Evolutionary conservation across 1,140 invertebrate species (phyloP).

Genomic region (Phthorimaea operculella): DNA sequence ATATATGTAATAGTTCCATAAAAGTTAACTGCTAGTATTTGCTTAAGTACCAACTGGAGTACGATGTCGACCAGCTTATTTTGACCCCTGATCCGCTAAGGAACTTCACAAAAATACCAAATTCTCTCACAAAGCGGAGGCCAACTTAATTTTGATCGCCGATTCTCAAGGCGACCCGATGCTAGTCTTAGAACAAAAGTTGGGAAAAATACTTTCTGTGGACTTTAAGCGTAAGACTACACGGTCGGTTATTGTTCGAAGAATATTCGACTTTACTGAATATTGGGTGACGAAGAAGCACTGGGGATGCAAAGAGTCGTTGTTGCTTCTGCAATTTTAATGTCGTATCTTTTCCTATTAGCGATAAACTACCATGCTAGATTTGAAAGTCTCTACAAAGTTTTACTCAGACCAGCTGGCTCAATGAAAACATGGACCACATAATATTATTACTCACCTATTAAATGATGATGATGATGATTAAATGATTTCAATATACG

Average conservation of each 20-base stretch:
- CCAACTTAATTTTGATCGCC: conserved; percentile 41
- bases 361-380: no score
- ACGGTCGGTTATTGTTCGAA: conserved; percentile 27
- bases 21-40: conserved; percentile 51
- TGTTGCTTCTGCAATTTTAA: no score
- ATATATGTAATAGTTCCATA: conserved; percentile 50
- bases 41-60: conserved; percentile 38
- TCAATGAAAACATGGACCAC: no score
- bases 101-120: conserved; percentile 6
- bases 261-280: conserved; percentile 29
- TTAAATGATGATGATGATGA: no score
- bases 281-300: conserved; percentile 35
- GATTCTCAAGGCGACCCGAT: conserved; percentile 36
- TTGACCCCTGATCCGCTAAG: conserved; percentile 21
- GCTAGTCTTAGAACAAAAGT: conserved; percentile 44
- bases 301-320: background rate
- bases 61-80: conserved; percentile 20
- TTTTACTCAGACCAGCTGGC: no score
- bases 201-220: conserved; percentile 20
- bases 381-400: no score
- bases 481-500: no score
- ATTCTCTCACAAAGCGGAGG: conserved; percentile 13
- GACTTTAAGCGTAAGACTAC: conserved; percentile 24
- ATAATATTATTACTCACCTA: no score
- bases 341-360: no score